Evolutionary conservation across 2,797 vertebrate species (phyloP).

Genomic region (Sebastolobus alascanus): DNA sequence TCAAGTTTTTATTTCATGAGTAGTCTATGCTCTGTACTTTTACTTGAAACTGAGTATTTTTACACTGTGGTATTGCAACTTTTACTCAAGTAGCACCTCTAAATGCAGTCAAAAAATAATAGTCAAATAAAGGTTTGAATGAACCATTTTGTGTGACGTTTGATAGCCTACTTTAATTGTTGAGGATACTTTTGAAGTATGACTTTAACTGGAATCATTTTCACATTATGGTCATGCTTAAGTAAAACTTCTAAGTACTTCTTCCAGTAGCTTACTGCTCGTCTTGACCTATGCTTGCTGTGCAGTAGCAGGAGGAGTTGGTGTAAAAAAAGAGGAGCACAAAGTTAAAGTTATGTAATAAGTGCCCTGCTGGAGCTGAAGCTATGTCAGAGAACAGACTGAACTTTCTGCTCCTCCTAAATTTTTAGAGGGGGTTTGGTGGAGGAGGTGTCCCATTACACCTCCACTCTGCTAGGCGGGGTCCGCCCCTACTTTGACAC

Average conservation of each 20-base stretch:
- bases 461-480: conserved; percentile 43
- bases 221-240: background rate
- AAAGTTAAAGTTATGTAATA: conserved; percentile 50
- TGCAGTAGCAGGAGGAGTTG: conserved; percentile 18
- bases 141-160: background rate
- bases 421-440: background rate
- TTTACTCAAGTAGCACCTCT: background rate
- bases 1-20: background rate
- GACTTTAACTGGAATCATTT: background rate
- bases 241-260: background rate
- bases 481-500: background rate
- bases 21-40: background rate
- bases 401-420: conserved; percentile 41
- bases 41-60: background rate
- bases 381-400: conserved; percentile 22
- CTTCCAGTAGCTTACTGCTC: background rate
- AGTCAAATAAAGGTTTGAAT: background rate
- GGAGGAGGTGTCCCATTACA: conserved; percentile 40
- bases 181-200: background rate
- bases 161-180: background rate
- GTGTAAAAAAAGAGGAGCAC: background rate
- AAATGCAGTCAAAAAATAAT: background rate
- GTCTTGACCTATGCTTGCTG: background rate
- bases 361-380: conserved; percentile 31
- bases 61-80: background rate